Evolutionary conservation across 2,797 vertebrate genomes (phyloP).

Genomic region (Ispidina picta): DNA sequence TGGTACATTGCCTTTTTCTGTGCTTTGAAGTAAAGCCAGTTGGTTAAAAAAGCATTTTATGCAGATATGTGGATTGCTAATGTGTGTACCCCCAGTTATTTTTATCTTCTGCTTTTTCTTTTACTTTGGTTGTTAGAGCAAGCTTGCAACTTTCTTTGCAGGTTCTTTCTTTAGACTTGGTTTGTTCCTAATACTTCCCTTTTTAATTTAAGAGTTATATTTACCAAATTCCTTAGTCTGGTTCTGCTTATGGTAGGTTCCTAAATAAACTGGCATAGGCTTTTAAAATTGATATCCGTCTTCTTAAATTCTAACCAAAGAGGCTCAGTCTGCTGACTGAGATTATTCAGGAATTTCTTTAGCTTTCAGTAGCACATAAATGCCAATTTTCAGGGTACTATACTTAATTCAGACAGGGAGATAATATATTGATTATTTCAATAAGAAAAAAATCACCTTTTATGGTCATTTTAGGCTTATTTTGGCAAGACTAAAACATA

Average conservation of each 20-base stretch:
- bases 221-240: neutral
- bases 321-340: neutral
- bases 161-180: neutral
- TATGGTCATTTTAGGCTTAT: neutral
- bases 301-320: neutral
- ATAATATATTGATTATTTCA: neutral
- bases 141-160: neutral
- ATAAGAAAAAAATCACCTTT: neutral
- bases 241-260: neutral
- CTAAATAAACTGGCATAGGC: neutral
- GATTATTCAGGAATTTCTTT: neutral
- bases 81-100: neutral
- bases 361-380: neutral
- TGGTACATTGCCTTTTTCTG: neutral
- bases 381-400: neutral
- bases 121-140: neutral
- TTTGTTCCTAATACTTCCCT: neutral
- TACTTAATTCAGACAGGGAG: neutral
- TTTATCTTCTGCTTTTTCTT: neutral
- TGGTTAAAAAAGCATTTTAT: fast-evolving
- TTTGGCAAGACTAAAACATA: neutral
- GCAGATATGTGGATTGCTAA: neutral
- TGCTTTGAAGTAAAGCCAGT: neutral
- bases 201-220: neutral
- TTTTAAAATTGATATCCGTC: neutral